Evolutionary conservation across 2,888 invertebrate species (phyloP).

Genomic region (Eupithecia pulchellata): DNA sequence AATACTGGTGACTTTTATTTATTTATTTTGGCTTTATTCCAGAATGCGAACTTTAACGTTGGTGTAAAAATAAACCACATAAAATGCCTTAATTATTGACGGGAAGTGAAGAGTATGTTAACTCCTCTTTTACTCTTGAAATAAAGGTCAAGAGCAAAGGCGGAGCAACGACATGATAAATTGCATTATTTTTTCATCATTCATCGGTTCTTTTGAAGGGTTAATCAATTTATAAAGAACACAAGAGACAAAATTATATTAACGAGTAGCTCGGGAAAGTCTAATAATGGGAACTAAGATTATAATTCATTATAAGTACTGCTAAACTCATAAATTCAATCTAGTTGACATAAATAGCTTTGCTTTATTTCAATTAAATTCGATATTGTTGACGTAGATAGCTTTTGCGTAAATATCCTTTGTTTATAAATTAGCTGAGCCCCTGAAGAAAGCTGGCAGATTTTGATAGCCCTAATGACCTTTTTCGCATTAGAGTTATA

Average conservation of each 20-base stretch:
- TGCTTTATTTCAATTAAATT: no score
- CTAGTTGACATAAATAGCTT: slow-evolving; percentile 38
- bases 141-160: slow-evolving; percentile 21
- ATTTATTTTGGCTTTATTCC: slow-evolving; percentile 9
- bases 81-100: slow-evolving; percentile 23
- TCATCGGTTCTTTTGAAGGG: background rate
- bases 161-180: background rate
- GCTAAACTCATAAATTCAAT: slow-evolving; percentile 58
- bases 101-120: no score
- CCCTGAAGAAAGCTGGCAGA: slow-evolving; percentile 53
- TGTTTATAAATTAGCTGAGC: slow-evolving; percentile 53
- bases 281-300: slow-evolving; percentile 6
- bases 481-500: slow-evolving; percentile 47
- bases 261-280: background rate
- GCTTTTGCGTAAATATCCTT: no score
- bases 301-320: slow-evolving; percentile 30
- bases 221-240: background rate
- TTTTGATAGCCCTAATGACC: slow-evolving; percentile 50
- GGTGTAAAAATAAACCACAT: slow-evolving; percentile 22
- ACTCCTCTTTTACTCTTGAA: no score
- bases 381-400: slow-evolving; percentile 40
- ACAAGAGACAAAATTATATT: background rate
- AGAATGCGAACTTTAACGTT: slow-evolving; percentile 19
- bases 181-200: background rate
- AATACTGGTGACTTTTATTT: slow-evolving; percentile 8